Base-by-base conservation (phyloP, 2,113 vertebrate species). In the Nycticebus coucang region DNA sequence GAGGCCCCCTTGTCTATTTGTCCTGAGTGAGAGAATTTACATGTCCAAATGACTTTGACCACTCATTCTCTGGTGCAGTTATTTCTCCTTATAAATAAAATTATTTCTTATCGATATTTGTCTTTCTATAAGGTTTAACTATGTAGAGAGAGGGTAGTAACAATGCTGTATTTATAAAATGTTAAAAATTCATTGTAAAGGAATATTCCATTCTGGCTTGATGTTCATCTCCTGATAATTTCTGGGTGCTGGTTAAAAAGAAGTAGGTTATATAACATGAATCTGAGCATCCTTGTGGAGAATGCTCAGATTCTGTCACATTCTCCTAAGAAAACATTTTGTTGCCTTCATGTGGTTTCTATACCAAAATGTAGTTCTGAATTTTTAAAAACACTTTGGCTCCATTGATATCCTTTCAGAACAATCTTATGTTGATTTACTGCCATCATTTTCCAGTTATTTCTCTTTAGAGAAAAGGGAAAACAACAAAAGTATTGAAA, bases 1-100 rank as follows among this genome's bases (percentile, higher is more conserved):
- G n/a, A 83, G 57, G 0, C 0, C 21, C 4, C 19, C 26, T 55
- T 9, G 0, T 13, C 30, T 35, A 30, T 71, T 81, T 55, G 57
- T 8, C 35, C 1, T 86, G 35, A 53, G 4, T 69, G 18, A 60
- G 10, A 33, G 37, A 91, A 72, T 60, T 22, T 9, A 7, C 64
- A 71, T 53, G 86, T 62, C 19, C 37, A 69, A 68, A 75, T 15
- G 33, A 53, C 37, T 91, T 59, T 72, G 37, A 80, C 41, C 30
- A 41, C 6, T 79, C 19, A 41, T 86, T 45, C n/a, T 80, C 22
- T 19, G 45, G 30, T 45, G 53, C 4, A 80, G 7, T 91, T 11
- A 64, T 64, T 95, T 91, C 28, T 79, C 22, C 24, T 59, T 69
- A 72, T 80, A 62, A 74, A 81, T 80, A 80, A 72, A 91, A 87